phyloP scores from a whole-genome alignment of 1,140 invertebrate genomes.

The Brachionus koreanus region DNA sequence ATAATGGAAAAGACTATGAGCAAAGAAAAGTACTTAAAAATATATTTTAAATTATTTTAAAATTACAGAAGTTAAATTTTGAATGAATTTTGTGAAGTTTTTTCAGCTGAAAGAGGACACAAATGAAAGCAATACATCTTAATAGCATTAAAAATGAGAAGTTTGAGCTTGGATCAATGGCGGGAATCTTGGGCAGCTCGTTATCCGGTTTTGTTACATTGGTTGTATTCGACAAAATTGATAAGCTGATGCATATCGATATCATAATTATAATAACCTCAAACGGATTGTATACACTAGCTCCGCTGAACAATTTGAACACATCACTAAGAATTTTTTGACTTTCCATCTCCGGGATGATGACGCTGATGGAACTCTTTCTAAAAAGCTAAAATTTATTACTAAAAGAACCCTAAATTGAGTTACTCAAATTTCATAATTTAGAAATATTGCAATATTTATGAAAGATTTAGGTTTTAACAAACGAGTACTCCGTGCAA shows the following conservation, averaged over 20 bases:
- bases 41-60: neutral
- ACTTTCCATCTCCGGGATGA: neutral
- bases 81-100: slow-evolving; percentile 81
- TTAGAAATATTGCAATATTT: slow-evolving; percentile 4
- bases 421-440: neutral
- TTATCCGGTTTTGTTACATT: neutral
- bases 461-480: neutral
- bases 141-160: slow-evolving; percentile 12
- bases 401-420: neutral
- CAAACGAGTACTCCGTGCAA: neutral
- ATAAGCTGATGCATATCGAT: slow-evolving; percentile 24
- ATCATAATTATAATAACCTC: slow-evolving; percentile 32
- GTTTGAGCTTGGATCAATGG: neutral
- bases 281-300: slow-evolving; percentile 14
- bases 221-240: neutral
- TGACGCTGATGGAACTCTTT: neutral
- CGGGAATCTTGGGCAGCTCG: neutral
- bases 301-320: slow-evolving; percentile 23
- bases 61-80: slow-evolving; percentile 82
- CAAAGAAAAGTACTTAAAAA: slow-evolving; percentile 52
- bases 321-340: slow-evolving; percentile 38
- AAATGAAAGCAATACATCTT: slow-evolving; percentile 53
- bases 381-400: neutral
- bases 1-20: slow-evolving; percentile 72
- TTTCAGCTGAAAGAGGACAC: slow-evolving; percentile 85